Conservation (phyloP, 2,888 invertebrate species). For the Neoascia interrupta region DNA sequence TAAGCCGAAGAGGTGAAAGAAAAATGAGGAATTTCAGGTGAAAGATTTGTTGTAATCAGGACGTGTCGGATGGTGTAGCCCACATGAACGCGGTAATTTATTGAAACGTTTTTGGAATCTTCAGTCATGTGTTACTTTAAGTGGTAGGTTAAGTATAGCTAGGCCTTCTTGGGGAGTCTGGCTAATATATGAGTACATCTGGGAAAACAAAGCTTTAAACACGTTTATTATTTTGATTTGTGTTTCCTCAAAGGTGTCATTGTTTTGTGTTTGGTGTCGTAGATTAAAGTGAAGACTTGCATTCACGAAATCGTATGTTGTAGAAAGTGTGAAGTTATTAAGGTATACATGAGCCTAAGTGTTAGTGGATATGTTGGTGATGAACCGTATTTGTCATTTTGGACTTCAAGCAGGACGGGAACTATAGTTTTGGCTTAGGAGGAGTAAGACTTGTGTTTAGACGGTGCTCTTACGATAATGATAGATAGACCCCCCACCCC, state of each 20-base stretch:
- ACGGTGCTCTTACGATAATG: too few species aligned
- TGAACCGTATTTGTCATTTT: too few species aligned
- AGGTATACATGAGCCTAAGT: too few species aligned
- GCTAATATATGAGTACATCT: constrained; percentile 28
- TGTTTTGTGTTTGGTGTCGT: too few species aligned
- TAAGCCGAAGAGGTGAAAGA: constrained; percentile 9
- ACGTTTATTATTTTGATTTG: constrained; percentile 28
- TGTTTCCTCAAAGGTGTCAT: background rate
- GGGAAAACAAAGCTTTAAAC: constrained; percentile 23
- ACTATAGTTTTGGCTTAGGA: too few species aligned
- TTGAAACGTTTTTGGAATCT: constrained; percentile 27
- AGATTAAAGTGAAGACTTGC: background rate
- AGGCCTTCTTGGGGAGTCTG: constrained; percentile 20
- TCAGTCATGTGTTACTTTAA: constrained; percentile 17
- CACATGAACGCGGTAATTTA: constrained; percentile 18
- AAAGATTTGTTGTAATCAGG: constrained; percentile 42
- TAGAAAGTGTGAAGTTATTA: constrained; percentile 8
- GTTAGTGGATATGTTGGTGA: too few species aligned
- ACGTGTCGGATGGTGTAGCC: constrained; percentile 10
- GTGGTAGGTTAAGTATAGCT: too few species aligned
- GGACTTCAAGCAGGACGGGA: too few species aligned
- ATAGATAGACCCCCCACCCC: too few species aligned
- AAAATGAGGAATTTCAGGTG: constrained; percentile 41
- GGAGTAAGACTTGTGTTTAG: too few species aligned
- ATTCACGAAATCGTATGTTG: background rate